Percentiles rank a stretch among this genome's conserved stretches.
These are phyloP conservation scores for Epinephelus fuscoguttatus DNA, from an alignment of 2,113 vertebrate genomes.

Conservation along the genomic window DNA sequence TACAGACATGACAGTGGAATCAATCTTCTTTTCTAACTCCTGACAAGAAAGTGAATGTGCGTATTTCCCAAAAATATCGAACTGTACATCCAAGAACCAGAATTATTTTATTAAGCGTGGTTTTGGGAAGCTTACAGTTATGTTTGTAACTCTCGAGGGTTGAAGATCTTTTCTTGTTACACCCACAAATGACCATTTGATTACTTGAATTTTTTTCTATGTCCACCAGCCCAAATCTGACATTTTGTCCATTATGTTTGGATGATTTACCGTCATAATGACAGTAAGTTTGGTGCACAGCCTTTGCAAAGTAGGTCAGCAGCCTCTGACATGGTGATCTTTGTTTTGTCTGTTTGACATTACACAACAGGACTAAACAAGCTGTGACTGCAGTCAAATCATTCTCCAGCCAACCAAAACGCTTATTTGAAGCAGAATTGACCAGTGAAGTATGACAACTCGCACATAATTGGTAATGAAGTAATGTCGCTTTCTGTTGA, in stretches of 20 bases:
- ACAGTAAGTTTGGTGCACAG: not conserved
- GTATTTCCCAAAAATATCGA: not conserved
- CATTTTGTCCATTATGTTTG: slow-evolving; percentile 8
- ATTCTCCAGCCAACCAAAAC: not conserved
- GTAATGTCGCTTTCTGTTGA: not conserved
- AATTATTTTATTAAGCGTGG: not conserved
- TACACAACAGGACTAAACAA: slow-evolving; percentile 13
- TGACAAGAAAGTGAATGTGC: not conserved
- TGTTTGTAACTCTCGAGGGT: not conserved
- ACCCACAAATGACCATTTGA: slow-evolving; percentile 19
- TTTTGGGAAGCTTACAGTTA: not conserved
- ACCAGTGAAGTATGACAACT: not conserved
- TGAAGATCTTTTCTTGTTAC: not conserved
- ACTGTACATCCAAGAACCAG: slow-evolving; percentile 16
- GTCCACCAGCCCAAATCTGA: not conserved
- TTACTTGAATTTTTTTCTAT: slow-evolving; percentile 29
- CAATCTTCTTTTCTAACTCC: not conserved
- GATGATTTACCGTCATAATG: not conserved
- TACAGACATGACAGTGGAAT: not conserved
- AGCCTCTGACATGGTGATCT: not conserved
- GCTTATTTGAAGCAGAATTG: not conserved
- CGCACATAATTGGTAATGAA: not conserved
- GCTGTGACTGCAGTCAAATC: not conserved
- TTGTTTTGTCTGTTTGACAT: not conserved
- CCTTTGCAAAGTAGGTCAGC: not conserved